A percentile compares a stretch with the other conserved stretches of the same genome.
These are phyloP conservation scores for Acrobasis suavella DNA, from an alignment of 2,888 invertebrate genomes.

Conservation along the genomic window DNA sequence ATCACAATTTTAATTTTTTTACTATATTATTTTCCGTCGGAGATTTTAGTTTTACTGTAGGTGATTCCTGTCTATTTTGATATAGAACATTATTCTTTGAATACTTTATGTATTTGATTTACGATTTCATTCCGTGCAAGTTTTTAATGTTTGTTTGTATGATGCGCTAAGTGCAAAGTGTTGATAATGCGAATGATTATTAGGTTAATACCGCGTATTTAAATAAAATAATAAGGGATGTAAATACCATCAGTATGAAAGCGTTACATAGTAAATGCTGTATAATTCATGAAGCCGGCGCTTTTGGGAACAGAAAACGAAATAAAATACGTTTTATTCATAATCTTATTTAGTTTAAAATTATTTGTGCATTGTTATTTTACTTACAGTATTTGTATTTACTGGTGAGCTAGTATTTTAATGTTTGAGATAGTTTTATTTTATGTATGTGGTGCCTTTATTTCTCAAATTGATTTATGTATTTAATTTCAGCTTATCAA, in stretches of 20 bases:
- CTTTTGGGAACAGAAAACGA: constrained; percentile 34
- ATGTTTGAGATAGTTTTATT: constrained; percentile 52
- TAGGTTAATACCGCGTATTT: constrained; percentile 38
- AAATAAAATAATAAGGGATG: constrained; percentile 38
- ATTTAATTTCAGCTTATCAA: constrained; percentile 40
- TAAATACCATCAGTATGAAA: constrained; percentile 48
- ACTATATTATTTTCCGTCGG: constrained; percentile 68
- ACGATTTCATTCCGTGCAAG: constrained; percentile 76
- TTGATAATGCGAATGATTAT: constrained; percentile 49
- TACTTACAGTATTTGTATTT: constrained; percentile 71
- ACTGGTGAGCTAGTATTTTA: constrained; percentile 63
- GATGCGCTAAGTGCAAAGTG: constrained; percentile 54
- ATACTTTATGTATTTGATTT: constrained; percentile 77
- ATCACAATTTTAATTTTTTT: constrained; percentile 75
- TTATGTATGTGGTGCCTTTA: constrained; percentile 77
- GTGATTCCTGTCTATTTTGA: constrained; percentile 60
- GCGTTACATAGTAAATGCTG: constrained; percentile 5
- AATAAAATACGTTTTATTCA: constrained; percentile 38
- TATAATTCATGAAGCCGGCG: not conserved
- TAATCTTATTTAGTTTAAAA: constrained; percentile 46
- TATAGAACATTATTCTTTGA: constrained; percentile 67
- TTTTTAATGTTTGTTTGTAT: constrained; percentile 69
- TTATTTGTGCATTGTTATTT: constrained; percentile 53
- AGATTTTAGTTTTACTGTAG: constrained; percentile 60
- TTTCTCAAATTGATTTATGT: constrained; percentile 59